These are phyloP conservation scores for Gandaritis pyraliata DNA, from an alignment of 2,888 invertebrate species.

Conservation along the genomic window DNA sequence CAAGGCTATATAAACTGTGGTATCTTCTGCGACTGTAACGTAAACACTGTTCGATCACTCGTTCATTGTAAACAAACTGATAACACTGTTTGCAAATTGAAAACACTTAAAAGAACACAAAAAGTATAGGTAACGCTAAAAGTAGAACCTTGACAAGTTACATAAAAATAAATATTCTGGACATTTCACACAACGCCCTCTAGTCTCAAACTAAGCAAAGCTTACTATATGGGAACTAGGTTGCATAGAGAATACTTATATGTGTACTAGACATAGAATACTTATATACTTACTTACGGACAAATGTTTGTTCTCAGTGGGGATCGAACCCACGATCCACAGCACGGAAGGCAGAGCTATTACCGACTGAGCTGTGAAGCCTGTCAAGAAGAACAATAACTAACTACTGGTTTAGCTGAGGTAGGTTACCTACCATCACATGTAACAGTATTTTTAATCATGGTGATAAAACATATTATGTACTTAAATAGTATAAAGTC, in stretches of 20 bases:
- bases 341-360: too few relatives aligned
- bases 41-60: slow-evolving; percentile 62
- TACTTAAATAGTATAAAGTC: neutral
- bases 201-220: too few relatives aligned
- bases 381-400: too few relatives aligned
- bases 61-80: slow-evolving; percentile 59
- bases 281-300: too few relatives aligned
- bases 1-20: slow-evolving; percentile 55
- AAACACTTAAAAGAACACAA: slow-evolving; percentile 30
- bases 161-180: neutral
- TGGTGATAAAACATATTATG: neutral
- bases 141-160: slow-evolving; percentile 20
- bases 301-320: too few relatives aligned
- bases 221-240: too few relatives aligned
- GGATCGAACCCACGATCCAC: too few relatives aligned
- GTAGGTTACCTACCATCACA: neutral
- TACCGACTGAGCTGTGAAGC: too few relatives aligned
- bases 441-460: neutral
- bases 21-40: slow-evolving; percentile 45
- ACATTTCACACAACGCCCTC: too few relatives aligned
- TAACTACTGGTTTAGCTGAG: neutral
- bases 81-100: slow-evolving; percentile 41
- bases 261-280: too few relatives aligned
- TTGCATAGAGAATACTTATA: too few relatives aligned
- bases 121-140: slow-evolving; percentile 11